A percentile compares a stretch with the other conserved stretches of the same genome.
These are phyloP conservation scores for Anaspis maculata DNA, from an alignment of 2,888 invertebrate genomes.

Conservation along the genomic window DNA sequence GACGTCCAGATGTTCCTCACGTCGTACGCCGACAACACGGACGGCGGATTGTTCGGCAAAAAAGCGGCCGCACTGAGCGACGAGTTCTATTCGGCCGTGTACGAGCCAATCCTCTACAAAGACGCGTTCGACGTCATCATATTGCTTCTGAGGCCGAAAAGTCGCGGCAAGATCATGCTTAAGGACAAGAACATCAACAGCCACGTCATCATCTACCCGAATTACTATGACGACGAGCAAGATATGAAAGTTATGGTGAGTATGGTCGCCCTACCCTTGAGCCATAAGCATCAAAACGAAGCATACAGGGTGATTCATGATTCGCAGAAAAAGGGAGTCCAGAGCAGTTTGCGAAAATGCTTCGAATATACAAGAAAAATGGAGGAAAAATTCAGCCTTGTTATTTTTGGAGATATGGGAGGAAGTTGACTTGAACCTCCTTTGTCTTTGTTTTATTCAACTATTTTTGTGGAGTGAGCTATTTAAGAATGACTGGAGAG, in stretches of 20 bases:
- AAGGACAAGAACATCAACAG: slow-evolving; percentile 59
- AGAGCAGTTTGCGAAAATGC: no score
- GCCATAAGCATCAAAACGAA: no score
- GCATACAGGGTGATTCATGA: no score
- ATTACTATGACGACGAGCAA: slow-evolving; percentile 67
- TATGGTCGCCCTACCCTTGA: no score
- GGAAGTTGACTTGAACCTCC: no score
- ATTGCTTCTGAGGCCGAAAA: slow-evolving; percentile 63
- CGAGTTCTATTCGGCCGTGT: slow-evolving; percentile 51
- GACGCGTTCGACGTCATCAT: slow-evolving; percentile 49
- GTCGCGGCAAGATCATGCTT: slow-evolving; percentile 60
- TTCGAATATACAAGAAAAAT: no score
- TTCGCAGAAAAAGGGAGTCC: no score
- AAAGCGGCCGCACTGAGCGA: slow-evolving; percentile 51
- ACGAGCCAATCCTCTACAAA: slow-evolving; percentile 58
- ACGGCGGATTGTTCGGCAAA: slow-evolving; percentile 57
- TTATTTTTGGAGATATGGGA: no score
- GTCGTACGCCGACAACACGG: slow-evolving; percentile 62
- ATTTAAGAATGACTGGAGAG: no score
- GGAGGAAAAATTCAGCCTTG: no score
- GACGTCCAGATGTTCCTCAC: slow-evolving; percentile 68
- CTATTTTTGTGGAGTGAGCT: no score
- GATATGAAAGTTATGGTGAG: slow-evolving; percentile 66
- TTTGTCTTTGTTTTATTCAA: no score
- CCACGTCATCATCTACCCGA: slow-evolving; percentile 79